Evolutionary conservation across 2,888 invertebrate species (phyloP).

Genomic region (Orchesellides sinensis): DNA sequence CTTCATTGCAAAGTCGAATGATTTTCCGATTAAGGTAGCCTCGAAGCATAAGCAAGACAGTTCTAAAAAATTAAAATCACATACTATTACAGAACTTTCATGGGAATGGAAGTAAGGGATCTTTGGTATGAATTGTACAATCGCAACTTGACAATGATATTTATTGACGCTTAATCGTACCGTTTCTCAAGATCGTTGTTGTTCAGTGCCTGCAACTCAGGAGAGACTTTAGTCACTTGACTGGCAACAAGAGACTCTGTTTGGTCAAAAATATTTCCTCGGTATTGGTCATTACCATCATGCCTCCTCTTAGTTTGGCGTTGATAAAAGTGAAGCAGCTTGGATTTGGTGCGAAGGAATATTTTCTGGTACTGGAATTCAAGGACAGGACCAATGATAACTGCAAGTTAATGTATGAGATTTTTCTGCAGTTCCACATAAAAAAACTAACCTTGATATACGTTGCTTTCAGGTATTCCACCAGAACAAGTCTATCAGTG

Average conservation of each 20-base stretch:
- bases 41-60: slow-evolving; percentile 66
- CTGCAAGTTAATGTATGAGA: too few relatives aligned
- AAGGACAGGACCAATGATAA: neutral
- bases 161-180: too few relatives aligned
- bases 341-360: slow-evolving; percentile 54
- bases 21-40: slow-evolving; percentile 68
- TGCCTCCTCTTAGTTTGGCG: slow-evolving; percentile 30
- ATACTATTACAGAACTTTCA: neutral
- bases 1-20: slow-evolving; percentile 64
- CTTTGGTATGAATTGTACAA: too few relatives aligned
- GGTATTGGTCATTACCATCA: slow-evolving; percentile 52
- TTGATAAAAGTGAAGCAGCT: slow-evolving; percentile 36
- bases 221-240: slow-evolving; percentile 54
- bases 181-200: slow-evolving; percentile 50
- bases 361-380: slow-evolving; percentile 61
- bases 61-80: slow-evolving; percentile 37
- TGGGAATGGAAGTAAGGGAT: neutral
- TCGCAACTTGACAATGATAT: too few relatives aligned
- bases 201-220: slow-evolving; percentile 19
- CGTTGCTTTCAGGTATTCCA: slow-evolving; percentile 54
- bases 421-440: neutral
- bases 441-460: slow-evolving; percentile 53
- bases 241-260: slow-evolving; percentile 58
- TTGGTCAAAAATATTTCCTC: slow-evolving; percentile 62
- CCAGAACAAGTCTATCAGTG: slow-evolving; percentile 58